Evolutionary conservation across 2,797 vertebrate genomes (phyloP).

Genomic region (Eospalax fontanierii): DNA sequence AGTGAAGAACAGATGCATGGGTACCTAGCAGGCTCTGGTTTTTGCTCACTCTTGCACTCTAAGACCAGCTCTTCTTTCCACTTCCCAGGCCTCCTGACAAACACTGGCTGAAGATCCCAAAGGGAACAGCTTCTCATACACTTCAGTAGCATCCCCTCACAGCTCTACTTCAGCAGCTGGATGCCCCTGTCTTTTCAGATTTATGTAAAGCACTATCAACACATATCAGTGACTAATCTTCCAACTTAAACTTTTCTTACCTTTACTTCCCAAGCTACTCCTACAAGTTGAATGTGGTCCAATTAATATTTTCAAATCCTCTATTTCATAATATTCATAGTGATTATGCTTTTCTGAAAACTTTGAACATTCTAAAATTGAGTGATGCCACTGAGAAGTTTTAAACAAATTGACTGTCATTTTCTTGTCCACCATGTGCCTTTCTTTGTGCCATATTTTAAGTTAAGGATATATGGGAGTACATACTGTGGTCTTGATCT

Average conservation of each 20-base stretch:
- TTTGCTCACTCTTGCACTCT: slow-evolving; percentile 9
- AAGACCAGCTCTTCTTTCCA: not conserved
- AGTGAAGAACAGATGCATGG: not conserved
- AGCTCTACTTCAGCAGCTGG: not conserved
- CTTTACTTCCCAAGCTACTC: slow-evolving; percentile 17
- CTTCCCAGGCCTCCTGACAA: not conserved
- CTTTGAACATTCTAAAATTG: slow-evolving; percentile 44
- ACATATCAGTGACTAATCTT: slow-evolving; percentile 20
- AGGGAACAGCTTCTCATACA: not conserved
- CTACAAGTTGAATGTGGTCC: slow-evolving; percentile 22
- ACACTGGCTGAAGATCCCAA: not conserved
- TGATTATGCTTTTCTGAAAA: slow-evolving; percentile 46
- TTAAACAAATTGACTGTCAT: not conserved
- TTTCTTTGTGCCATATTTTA: slow-evolving; percentile 20
- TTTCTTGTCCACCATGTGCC: slow-evolving; percentile 29
- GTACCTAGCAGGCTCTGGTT: not conserved
- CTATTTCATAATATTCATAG: slow-evolving; percentile 4
- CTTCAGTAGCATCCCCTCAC: not conserved
- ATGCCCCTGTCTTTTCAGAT: slow-evolving; percentile 11
- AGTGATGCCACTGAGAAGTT: slow-evolving; percentile 44
- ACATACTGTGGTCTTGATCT: slow-evolving; percentile 45
- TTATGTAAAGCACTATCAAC: not conserved
- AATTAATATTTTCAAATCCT: slow-evolving; percentile 32
- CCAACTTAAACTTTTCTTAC: not conserved
- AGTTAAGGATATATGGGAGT: slow-evolving; percentile 37